A percentile compares a stretch with the other conserved stretches of the same genome.
phyloP scores from a whole-genome alignment of 2,113 vertebrate genomes.

The Oncorhynchus gorbuscha region DNA sequence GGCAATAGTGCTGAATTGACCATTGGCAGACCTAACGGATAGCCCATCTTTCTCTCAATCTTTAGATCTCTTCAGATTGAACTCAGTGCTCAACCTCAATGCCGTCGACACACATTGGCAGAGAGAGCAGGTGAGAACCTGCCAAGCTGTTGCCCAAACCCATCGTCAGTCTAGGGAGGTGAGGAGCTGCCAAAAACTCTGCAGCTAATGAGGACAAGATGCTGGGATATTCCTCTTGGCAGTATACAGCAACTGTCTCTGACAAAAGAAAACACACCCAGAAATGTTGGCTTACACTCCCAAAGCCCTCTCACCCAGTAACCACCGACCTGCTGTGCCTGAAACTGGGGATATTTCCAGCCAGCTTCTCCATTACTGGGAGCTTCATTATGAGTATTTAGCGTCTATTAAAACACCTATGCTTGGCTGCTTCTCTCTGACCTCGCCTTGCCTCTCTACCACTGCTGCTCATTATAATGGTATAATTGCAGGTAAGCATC shows the following conservation, averaged over 20 bases:
- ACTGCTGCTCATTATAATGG: constrained; percentile 75
- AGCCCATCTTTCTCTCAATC: not conserved
- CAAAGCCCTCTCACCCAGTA: constrained; percentile 44
- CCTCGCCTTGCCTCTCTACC: constrained; percentile 64
- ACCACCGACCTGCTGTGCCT: constrained; percentile 38
- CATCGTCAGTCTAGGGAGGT: constrained; percentile 48
- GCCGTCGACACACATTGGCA: constrained; percentile 52
- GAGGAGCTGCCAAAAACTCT: constrained; percentile 63
- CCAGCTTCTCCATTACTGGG: constrained; percentile 61
- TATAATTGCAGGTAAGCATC: constrained; percentile 78
- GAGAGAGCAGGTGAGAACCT: constrained; percentile 56
- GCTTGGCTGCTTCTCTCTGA: constrained; percentile 66
- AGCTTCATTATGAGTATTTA: constrained; percentile 80
- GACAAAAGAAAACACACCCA: constrained; percentile 1
- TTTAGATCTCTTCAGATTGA: constrained; percentile 5
- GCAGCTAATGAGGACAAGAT: constrained; percentile 62
- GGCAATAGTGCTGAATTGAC: too few relatives aligned
- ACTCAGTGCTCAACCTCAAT: not conserved
- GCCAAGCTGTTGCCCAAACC: constrained; percentile 62
- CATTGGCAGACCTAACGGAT: too few relatives aligned
- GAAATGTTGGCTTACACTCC: constrained; percentile 48
- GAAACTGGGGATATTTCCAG: constrained; percentile 56
- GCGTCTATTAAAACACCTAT: constrained; percentile 78
- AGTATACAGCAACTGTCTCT: constrained; percentile 43
- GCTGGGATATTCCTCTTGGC: constrained; percentile 66